Base-by-base conservation (phyloP, 2,888 invertebrate species). In the Drosophila mettleri region DNA sequence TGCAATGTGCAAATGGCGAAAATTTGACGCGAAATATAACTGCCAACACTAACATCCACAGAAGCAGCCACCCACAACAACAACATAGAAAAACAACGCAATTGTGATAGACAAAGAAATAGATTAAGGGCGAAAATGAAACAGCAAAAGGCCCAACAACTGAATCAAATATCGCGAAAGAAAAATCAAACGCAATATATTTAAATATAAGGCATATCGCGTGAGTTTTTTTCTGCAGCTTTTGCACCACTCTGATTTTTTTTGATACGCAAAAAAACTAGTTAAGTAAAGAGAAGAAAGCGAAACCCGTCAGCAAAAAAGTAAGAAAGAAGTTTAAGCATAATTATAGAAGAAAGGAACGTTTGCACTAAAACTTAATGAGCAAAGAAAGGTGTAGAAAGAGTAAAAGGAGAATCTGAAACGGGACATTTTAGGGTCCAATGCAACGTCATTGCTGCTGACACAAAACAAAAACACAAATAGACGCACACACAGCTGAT, bases 101-200 rank as follows among this genome's bases (percentile, higher is more conserved):
- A 88, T 86, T 86, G 89, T 88, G 87, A 85, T 85, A 85, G 85
- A 86, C 85, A 86, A 86, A 86, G 89, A 88, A 86, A 85, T 88
- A 86, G 79, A 85, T 88, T 86, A 86, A 78, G 83, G 67, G 62
- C 64, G 71, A 75, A 59, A 69, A 66, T 54, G 65, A 63, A 58
- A 67, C 43, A 64, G 70, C 65, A 72, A 80, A 74, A 64, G 34
- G 51, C 48, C 70, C 72, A 60, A 48, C 39, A 59, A 54, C 70
- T 57, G 51, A 49, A 52, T 43, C 45, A 52, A 63, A 52, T 58
- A 62, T 38, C 54, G 48, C 45, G 68, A 69, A 69, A 69, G 27
- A 54, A 65, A 74, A 70, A 71, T 41, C 70, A 79, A 79, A 65
- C 63, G 77, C 65, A 77, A 83, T 54, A 74, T 57, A 61, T 88